Evolutionary conservation across 2,888 invertebrate genomes (phyloP), one percentile per base, ranked within the genome.

Genomic region (Caenorhabditis auriculariae): DNA sequence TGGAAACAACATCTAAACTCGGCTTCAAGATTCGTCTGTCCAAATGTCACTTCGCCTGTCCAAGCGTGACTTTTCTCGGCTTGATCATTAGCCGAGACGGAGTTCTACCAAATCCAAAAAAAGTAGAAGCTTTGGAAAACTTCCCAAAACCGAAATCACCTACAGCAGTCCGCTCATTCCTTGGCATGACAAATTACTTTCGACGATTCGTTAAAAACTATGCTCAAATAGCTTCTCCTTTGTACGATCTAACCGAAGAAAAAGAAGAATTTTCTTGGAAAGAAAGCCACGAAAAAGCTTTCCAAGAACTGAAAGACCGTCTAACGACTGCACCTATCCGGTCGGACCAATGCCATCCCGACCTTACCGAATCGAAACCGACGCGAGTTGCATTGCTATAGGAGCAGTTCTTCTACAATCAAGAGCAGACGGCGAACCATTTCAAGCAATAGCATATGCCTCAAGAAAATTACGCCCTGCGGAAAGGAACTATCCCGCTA

Each of bases 41-140:
- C 5, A 69, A 69, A 39, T 63, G 70, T 38, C 15, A 15, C 2
- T 62, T 57, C 27, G 70, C 41, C 1, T 15, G 15, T 2, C 21
- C n/a, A 12, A 63, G 67, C 23, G 49, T 72, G 9, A 37, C 38
- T 17, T 70, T 67, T 32, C 50, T 68, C 7, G 70, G 70, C 43
- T 28, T 56, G 7, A 26, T 60, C 29, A 53, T 70, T 15, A 42
- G 43, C 1, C 37, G 29, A 6, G 37, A 69, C 15, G 69, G 69
- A 12, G 29, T 70, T 1, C 26, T 46, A 12, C 48, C 63, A 2
- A 52, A 68, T 38, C 62, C 59, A 3, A 27, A 27, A 3, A 69
- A 64, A 43, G 38, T 56, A 3, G 2, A 28, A n/a, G 62, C 62
- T 2, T 45, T 62, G 9, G 9, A 15, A 12, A 15, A 49, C 2